Evolutionary conservation across 64 coral and sea anemone species (phyloP).

Genomic region (Stylophora pistillata): DNA sequence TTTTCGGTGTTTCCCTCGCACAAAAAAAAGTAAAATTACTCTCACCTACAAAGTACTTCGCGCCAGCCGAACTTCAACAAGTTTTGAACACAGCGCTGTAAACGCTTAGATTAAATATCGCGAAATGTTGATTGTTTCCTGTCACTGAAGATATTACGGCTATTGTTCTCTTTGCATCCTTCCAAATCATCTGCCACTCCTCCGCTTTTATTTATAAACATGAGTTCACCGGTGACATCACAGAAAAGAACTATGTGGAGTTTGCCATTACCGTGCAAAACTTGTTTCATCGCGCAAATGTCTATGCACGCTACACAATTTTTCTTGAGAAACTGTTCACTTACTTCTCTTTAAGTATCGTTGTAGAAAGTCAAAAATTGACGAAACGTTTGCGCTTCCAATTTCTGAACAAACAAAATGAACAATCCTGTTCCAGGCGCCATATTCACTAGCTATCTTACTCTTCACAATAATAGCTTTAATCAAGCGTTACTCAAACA

Average conservation of each 20-base stretch:
- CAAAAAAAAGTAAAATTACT: neutral
- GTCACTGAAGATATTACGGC: constrained; percentile 17
- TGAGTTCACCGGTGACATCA: constrained; percentile 7
- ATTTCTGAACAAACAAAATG: constrained; percentile 20
- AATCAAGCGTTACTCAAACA: constrained; percentile 24
- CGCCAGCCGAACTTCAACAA: neutral
- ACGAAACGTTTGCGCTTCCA: neutral
- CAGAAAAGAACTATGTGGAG: neutral
- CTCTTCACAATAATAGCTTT: constrained; percentile 2
- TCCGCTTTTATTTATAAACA: constrained; percentile 34
- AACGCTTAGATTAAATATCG: constrained; percentile 10
- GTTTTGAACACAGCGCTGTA: neutral
- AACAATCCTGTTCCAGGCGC: constrained; percentile 24
- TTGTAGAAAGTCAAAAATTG: neutral
- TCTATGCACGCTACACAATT: neutral
- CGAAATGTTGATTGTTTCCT: constrained; percentile 27
- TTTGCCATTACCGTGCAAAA: neutral
- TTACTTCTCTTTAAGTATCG: neutral
- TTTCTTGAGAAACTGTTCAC: neutral
- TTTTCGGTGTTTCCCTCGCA: neutral
- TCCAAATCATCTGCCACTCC: neutral
- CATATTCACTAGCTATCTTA: constrained; percentile 31
- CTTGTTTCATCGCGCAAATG: neutral
- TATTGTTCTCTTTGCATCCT: neutral
- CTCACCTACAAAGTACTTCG: neutral